Conservation (phyloP, 2,797 vertebrate genomes). For the Rhadinocentrus ornatus region DNA sequence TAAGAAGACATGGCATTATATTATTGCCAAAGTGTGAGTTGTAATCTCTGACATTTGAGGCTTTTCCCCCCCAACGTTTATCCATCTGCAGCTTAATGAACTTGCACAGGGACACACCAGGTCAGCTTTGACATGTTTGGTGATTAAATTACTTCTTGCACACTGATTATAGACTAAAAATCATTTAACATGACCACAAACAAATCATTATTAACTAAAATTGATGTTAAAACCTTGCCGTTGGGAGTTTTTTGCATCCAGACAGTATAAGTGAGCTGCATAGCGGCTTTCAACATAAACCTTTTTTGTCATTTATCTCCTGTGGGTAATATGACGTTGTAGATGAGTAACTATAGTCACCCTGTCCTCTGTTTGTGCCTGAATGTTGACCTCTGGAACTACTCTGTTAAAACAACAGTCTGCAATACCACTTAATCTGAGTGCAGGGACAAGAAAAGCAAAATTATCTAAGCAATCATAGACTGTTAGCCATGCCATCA, state of each 20-base stretch:
- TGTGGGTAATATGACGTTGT: conserved; percentile 31
- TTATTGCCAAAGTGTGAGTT: conserved; percentile 43
- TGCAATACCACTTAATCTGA: conserved; percentile 9
- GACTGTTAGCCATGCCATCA: conserved; percentile 1
- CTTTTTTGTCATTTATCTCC: conserved; percentile 14
- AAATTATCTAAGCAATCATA: conserved; percentile 24
- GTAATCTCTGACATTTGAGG: conserved; percentile 61
- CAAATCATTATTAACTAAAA: neutral
- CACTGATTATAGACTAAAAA: neutral
- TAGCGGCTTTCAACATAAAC: conserved; percentile 26
- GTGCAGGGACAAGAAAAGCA: conserved; percentile 5
- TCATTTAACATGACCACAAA: neutral
- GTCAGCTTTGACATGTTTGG: conserved; percentile 14
- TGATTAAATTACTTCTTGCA: neutral
- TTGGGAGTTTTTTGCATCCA: conserved; percentile 19
- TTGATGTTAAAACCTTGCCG: neutral
- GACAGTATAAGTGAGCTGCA: conserved; percentile 12
- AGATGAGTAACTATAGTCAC: conserved; percentile 55
- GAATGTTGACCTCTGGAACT: conserved; percentile 55
- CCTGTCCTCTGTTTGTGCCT: conserved; percentile 48
- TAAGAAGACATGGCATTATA: conserved; percentile 52
- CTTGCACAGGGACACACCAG: conserved; percentile 2
- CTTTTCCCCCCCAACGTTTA: conserved; percentile 3
- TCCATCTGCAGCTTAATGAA: conserved; percentile 42
- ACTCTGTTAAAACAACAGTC: conserved; percentile 33